Evolutionary conservation across 1,140 invertebrate species (phyloP).

Genomic region (Listronotus bonariensis): DNA sequence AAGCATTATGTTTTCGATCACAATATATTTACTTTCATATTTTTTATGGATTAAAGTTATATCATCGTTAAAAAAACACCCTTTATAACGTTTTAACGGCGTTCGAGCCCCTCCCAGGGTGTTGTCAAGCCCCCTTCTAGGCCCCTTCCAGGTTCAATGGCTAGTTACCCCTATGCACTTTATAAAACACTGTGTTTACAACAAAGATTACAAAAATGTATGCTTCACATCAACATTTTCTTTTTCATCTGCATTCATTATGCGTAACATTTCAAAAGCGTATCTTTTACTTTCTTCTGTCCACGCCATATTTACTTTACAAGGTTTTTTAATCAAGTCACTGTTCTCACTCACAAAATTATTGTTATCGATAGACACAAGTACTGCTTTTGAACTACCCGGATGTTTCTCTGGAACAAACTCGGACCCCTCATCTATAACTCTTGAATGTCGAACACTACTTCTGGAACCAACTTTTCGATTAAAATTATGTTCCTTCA

Average conservation of each 20-base stretch:
- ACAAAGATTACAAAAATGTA: slow-evolving; percentile 19
- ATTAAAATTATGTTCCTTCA: slow-evolving; percentile 47
- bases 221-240: slow-evolving; percentile 47
- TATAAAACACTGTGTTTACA: too few species aligned
- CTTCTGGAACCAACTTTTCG: slow-evolving; percentile 18
- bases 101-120: too few species aligned
- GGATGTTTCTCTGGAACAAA: too few species aligned
- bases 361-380: slow-evolving; percentile 18
- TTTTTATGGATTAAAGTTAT: too few species aligned
- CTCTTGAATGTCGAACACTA: slow-evolving; percentile 28
- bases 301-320: slow-evolving; percentile 47
- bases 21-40: too few species aligned
- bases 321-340: background rate
- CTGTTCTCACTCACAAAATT: background rate
- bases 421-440: slow-evolving; percentile 10
- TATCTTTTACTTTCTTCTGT: slow-evolving; percentile 58
- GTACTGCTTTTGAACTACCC: background rate
- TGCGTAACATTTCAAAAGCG: slow-evolving; percentile 57
- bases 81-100: too few species aligned
- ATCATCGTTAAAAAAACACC: too few species aligned
- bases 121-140: too few species aligned
- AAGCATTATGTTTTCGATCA: too few species aligned
- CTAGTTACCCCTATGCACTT: too few species aligned
- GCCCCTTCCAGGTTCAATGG: too few species aligned
- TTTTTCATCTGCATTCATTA: slow-evolving; percentile 55